Evolutionary conservation across 1,140 invertebrate genomes (phyloP).

Genomic region (Archegozetes longisetosus): DNA sequence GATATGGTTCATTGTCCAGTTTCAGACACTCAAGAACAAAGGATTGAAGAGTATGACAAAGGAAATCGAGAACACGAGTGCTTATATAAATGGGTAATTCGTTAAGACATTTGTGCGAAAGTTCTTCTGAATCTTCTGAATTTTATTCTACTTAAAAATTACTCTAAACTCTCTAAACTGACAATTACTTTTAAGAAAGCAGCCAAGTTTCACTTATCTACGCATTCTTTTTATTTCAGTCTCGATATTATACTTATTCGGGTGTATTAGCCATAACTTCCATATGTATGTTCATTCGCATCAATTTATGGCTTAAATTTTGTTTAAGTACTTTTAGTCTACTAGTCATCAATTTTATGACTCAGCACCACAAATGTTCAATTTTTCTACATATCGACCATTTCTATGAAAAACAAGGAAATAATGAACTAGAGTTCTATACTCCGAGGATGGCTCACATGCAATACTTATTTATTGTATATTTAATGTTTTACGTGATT

Average conservation of each 20-base stretch:
- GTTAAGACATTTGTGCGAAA: neutral
- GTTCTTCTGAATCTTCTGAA: neutral
- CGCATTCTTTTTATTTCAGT: neutral
- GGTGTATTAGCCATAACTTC: constrained; percentile 55
- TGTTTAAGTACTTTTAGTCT: constrained; percentile 34
- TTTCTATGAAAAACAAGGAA: neutral
- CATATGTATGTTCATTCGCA: constrained; percentile 62
- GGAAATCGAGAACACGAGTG: neutral
- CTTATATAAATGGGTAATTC: constrained; percentile 11
- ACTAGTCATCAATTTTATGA: neutral
- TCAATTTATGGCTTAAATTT: constrained; percentile 66
- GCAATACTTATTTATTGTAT: constrained; percentile 12
- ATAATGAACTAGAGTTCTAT: neutral
- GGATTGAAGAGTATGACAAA: neutral
- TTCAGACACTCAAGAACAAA: neutral
- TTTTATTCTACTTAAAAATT: neutral
- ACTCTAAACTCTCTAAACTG: neutral
- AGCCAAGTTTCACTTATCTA: neutral
- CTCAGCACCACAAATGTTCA: neutral
- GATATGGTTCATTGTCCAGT: constrained; percentile 8
- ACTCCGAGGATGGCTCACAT: constrained; percentile 8
- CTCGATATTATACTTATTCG: constrained; percentile 63
- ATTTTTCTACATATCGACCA: neutral
- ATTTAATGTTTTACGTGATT: constrained; percentile 46
- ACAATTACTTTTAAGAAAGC: neutral